These are phyloP conservation scores for Drosophila nigrodunni DNA, from an alignment of 1,140 invertebrate species.

Conservation along the genomic window DNA sequence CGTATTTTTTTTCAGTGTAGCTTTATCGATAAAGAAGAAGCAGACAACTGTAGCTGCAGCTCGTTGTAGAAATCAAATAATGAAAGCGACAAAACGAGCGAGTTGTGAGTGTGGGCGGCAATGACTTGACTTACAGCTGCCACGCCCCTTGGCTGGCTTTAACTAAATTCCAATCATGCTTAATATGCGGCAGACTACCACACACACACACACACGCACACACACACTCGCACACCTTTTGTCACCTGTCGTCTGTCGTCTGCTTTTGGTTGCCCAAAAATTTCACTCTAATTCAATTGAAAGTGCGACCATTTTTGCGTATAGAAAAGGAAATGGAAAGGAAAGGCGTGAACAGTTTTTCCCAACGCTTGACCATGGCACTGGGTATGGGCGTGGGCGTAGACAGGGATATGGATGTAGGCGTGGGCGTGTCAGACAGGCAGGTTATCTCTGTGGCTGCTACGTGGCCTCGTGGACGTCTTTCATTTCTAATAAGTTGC, in stretches of 20 bases:
- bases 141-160: slow-evolving; percentile 38
- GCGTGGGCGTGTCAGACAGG: neutral
- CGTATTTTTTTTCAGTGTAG: neutral
- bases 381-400: neutral
- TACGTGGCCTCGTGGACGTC: slow-evolving; percentile 45
- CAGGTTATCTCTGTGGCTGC: neutral
- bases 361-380: slow-evolving; percentile 10
- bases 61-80: slow-evolving; percentile 21
- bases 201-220: neutral
- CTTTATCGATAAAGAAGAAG: neutral
- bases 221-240: slow-evolving; percentile 14
- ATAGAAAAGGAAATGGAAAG: neutral
- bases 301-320: slow-evolving; percentile 45
- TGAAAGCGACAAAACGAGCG: slow-evolving; percentile 21
- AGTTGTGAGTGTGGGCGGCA: neutral
- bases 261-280: slow-evolving; percentile 1
- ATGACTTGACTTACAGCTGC: slow-evolving; percentile 10
- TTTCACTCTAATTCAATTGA: slow-evolving; percentile 66
- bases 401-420: too few relatives aligned
- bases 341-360: slow-evolving; percentile 33
- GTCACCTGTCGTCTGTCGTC: slow-evolving; percentile 14
- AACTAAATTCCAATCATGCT: slow-evolving; percentile 30
- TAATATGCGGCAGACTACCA: slow-evolving; percentile 34
- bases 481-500: slow-evolving; percentile 47
- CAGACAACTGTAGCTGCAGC: neutral